phyloP scores from a whole-genome alignment of 2,888 invertebrate species.

The Drosophila cognata region DNA sequence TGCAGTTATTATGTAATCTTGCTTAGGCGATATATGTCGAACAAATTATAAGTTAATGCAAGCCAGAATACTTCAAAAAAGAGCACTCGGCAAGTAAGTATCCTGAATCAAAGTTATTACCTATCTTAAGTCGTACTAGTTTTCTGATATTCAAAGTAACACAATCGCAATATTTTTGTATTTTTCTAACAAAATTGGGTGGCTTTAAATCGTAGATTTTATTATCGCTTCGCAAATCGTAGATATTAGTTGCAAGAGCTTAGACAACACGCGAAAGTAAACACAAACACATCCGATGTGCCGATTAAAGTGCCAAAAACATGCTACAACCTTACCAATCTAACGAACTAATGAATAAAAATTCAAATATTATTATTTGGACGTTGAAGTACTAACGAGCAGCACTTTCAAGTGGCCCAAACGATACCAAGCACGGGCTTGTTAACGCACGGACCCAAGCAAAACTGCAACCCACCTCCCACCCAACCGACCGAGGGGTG shows the following conservation, averaged over 20 bases:
- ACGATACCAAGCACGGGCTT: too few relatives aligned
- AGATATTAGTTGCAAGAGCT: conserved; percentile 27
- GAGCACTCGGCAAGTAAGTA: neutral
- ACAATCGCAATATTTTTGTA: neutral
- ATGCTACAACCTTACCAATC: conserved; percentile 39
- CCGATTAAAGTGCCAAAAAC: conserved; percentile 19
- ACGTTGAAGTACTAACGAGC: too few relatives aligned
- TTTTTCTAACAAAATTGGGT: neutral
- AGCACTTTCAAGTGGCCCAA: too few relatives aligned
- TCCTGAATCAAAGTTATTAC: neutral
- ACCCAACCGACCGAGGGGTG: too few relatives aligned
- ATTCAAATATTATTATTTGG: too few relatives aligned
- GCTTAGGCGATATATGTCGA: neutral
- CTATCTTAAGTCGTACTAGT: neutral
- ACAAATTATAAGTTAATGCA: neutral
- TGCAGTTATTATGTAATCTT: neutral
- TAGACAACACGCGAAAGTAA: conserved; percentile 25
- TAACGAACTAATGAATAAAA: conserved; percentile 63
- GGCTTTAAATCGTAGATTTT: neutral
- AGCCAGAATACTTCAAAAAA: neutral
- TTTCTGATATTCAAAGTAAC: neutral
- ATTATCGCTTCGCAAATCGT: conserved; percentile 19
- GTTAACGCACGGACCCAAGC: too few relatives aligned
- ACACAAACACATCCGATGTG: conserved; percentile 9
- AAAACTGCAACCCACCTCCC: too few relatives aligned